Evolutionary conservation across 2,888 invertebrate genomes (phyloP).

Genomic region (Corythucha ciliata): DNA sequence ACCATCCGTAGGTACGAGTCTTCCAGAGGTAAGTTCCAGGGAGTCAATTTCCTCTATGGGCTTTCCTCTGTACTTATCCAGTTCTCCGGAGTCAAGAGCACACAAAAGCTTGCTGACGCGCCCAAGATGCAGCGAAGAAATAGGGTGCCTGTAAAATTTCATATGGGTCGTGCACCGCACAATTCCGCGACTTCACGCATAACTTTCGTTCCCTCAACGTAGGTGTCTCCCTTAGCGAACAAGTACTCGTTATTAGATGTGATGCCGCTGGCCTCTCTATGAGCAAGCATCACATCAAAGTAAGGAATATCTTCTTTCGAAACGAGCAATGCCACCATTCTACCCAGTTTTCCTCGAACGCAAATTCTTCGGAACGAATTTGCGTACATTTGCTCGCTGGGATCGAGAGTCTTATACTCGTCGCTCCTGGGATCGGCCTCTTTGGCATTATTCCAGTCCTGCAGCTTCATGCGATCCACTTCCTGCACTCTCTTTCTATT

Average conservation of each 20-base stretch:
- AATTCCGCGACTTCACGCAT: constrained; percentile 9
- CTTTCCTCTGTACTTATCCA: too few species aligned
- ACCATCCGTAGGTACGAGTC: too few species aligned
- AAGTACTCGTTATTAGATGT: constrained; percentile 1
- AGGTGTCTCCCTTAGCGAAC: background rate
- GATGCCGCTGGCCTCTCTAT: constrained; percentile 6
- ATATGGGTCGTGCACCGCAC: too few species aligned
- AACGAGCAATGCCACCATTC: constrained; percentile 9
- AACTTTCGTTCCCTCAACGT: constrained; percentile 4
- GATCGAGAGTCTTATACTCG: constrained; percentile 8
- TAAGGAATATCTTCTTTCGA: background rate
- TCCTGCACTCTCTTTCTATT: constrained; percentile 22
- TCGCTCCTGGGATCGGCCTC: constrained; percentile 16
- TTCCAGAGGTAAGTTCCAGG: too few species aligned
- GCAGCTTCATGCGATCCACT: constrained; percentile 8
- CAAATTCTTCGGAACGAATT: constrained; percentile 10
- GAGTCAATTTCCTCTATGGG: too few species aligned
- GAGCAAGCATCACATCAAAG: background rate
- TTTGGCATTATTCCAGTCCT: constrained; percentile 8
- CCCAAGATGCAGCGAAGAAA: too few species aligned
- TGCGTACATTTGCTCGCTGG: constrained; percentile 14
- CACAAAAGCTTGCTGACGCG: too few species aligned
- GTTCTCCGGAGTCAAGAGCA: too few species aligned
- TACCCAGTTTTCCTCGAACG: constrained; percentile 13
- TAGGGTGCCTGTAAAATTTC: too few species aligned